These are phyloP conservation scores for Hymenopus coronatus DNA, from an alignment of 2,888 invertebrate species.

Conservation along the genomic window DNA sequence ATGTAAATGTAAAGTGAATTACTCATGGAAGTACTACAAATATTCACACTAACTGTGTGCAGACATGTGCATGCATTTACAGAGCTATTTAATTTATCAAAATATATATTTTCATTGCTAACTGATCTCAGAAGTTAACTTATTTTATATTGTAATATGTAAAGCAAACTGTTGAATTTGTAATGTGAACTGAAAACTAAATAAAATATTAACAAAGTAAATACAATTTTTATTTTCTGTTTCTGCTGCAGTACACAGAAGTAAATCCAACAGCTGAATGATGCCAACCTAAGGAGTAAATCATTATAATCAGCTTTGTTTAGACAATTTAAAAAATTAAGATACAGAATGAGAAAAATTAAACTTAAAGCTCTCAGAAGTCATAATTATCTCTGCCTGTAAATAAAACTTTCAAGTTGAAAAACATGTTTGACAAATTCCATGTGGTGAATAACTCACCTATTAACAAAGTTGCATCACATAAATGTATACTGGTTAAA, in stretches of 20 bases:
- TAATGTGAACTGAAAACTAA: not conserved
- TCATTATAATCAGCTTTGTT: too few relatives aligned
- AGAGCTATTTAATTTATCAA: not conserved
- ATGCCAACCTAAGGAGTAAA: not conserved
- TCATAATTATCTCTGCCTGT: too few relatives aligned
- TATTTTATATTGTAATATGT: slow-evolving; percentile 6
- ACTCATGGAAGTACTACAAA: not conserved
- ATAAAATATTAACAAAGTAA: not conserved
- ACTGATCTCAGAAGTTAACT: slow-evolving; percentile 7
- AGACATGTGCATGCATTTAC: not conserved
- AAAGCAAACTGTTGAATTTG: slow-evolving; percentile 4
- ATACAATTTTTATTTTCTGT: not conserved
- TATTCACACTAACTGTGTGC: not conserved
- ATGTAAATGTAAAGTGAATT: not conserved
- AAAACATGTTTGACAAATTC: too few relatives aligned
- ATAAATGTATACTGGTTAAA: too few relatives aligned
- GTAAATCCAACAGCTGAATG: not conserved
- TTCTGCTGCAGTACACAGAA: not conserved
- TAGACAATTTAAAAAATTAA: too few relatives aligned
- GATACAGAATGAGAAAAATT: too few relatives aligned
- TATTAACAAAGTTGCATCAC: too few relatives aligned
- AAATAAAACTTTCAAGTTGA: too few relatives aligned
- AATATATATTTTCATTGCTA: not conserved
- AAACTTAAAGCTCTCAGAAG: too few relatives aligned
- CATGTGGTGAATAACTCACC: too few relatives aligned